Base-by-base conservation (phyloP, 2,797 vertebrate species). In the Xenops minutus region DNA sequence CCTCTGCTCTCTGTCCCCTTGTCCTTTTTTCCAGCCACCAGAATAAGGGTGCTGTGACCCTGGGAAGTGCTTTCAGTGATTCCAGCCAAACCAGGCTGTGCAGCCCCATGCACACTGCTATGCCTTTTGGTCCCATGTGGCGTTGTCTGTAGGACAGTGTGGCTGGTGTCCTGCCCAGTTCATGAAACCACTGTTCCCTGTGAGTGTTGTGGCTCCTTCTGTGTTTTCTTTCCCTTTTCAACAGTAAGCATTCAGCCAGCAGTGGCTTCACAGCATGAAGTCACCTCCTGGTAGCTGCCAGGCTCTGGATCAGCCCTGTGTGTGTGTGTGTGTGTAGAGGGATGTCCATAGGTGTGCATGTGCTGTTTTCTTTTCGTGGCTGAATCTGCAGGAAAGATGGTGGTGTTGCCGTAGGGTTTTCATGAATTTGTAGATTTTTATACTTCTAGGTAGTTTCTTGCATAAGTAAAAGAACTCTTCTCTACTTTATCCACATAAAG, bases 101-200 rank as follows among this genome's bases (percentile, higher is more conserved):
- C 39, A 63, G 17, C 46, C 24, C 30, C 67, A 30, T 52, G 9
- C 2, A 0, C 24, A 0, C 4, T 37, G 3, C 34, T 27, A 18
- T 62, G 51, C n/a, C 13, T 84, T 44, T 44, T 1, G 21, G 49
- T 34, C 3, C 1, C 1, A 0, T 14, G 14, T 15, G 18, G 26
- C 2, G 0, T 32, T 20, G 24, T 27, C 59, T 8, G 3, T 29
- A 46, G 30, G 55, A 29, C 20, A 5, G 24, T 3, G 14, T 1
- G 2, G 63, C 63, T 30, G 39, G 20, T 67, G 44, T 41, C 39
- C 29, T 46, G 26, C 36, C 23, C 37, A n/a, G 37, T 76, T 85
- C 22, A 3, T 55, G 36, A 72, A 36, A n/a, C n/a, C 2, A 20
- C 49, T 12, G 7, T 5, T 41, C 34, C 22, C n/a, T 37, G 7